Evolutionary conservation across 2,113 vertebrate genomes (phyloP), one percentile per base, ranked within the genome.

Genomic region (Carlito syrichta): DNA sequence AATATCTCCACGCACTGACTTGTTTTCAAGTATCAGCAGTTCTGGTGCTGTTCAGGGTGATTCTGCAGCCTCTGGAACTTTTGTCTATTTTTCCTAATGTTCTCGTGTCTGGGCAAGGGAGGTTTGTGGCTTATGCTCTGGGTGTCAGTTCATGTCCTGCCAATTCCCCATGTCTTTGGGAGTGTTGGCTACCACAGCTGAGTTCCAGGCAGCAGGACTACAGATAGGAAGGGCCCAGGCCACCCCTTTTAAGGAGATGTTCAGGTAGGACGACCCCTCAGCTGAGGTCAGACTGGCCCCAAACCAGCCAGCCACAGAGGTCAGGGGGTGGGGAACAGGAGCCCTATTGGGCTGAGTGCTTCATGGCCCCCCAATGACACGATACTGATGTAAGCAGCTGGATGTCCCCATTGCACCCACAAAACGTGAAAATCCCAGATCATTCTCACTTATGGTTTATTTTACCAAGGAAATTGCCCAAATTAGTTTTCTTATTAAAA

Each of bases 401-500:
- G 6, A 52, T n/a, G 32, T 74, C 86, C 43, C 89, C 4, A 68
- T 30, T 7, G 13, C 10, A 6, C 77, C 76, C 68, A 40, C 62
- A 79, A 35, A 32, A 84, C 40, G 19, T 25, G 25, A 90, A 60
- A n/a, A 43, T 86, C 76, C 60, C 52, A 45, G 78, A 30, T 94
- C 25, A 48, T 86, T 89, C 60, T 58, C 43, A 66, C 43, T 58
- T 30, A 23, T 50, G 77, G 30, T 14, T 77, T 43, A 78, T 66
- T 87, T 84, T 66, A 81, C 73, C 85, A 86, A 40, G n/a, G 6
- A 78, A 45, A 4, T 90, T 77, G 82, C 48, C 45, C 74, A 89
- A 58, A 43, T 83, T 95, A 20, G 92, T 86, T 78, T 58, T 69
- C 50, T 54, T 95, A 78, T 66, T 86, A 38, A 87, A 58, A 96